phyloP scores from a whole-genome alignment of 1,140 invertebrate species.

The Lordiphosa mommai region DNA sequence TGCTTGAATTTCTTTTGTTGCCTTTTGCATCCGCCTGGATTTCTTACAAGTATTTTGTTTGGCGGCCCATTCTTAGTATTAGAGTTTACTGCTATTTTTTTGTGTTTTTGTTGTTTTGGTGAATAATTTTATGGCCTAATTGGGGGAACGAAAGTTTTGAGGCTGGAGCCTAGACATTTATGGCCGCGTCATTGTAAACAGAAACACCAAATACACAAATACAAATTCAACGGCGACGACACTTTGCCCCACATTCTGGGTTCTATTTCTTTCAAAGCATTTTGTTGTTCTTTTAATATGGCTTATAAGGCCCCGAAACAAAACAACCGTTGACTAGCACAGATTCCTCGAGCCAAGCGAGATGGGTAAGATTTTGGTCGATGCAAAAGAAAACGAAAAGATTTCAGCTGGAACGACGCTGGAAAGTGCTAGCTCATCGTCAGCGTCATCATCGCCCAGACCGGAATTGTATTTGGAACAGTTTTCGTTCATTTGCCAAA shows the following conservation, averaged over 20 bases:
- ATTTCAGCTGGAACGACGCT: constrained; percentile 62
- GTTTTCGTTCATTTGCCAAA: constrained; percentile 37
- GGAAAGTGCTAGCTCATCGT: constrained; percentile 55
- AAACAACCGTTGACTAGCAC: constrained; percentile 62
- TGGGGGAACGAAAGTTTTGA: constrained; percentile 38
- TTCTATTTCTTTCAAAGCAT: constrained; percentile 16
- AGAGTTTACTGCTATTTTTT: constrained; percentile 14
- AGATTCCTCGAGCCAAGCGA: constrained; percentile 36
- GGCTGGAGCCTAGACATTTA: neutral
- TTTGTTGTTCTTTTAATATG: constrained; percentile 36
- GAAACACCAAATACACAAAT: constrained; percentile 16
- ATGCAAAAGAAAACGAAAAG: constrained; percentile 67
- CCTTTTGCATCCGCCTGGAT: no score
- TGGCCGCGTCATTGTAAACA: constrained; percentile 25
- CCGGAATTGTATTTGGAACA: constrained; percentile 30
- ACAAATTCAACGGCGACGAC: constrained; percentile 4
- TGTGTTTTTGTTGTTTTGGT: constrained; percentile 7
- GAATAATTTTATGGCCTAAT: constrained; percentile 62
- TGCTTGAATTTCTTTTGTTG: no score
- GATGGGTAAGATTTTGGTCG: constrained; percentile 14
- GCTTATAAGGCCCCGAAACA: constrained; percentile 42
- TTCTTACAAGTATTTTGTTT: neutral
- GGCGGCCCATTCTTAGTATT: neutral
- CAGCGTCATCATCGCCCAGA: constrained; percentile 19
- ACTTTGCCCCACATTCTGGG: constrained; percentile 34